phyloP scores from a whole-genome alignment of 2,888 invertebrate species.

The Frankliniella intonsa region DNA sequence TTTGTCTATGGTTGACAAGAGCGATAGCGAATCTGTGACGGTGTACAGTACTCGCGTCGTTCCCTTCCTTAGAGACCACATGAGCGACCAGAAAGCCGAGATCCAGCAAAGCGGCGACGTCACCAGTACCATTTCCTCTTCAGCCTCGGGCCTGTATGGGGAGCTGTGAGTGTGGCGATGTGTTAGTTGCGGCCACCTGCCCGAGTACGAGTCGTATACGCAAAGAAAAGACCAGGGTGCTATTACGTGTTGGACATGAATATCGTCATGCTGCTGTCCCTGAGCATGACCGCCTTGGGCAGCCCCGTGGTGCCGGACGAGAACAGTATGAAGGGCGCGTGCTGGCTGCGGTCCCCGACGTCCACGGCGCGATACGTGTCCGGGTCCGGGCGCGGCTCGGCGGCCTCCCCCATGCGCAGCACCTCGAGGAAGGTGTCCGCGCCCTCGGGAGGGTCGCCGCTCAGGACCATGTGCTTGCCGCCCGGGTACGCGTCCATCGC shows the following conservation, averaged over 20 bases:
- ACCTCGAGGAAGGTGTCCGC: not conserved
- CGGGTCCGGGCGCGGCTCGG: not conserved
- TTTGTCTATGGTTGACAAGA: not conserved
- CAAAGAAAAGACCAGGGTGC: not conserved
- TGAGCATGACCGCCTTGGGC: not conserved
- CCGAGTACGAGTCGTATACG: too few relatives aligned
- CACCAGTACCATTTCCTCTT: not conserved
- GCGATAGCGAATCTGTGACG: too few relatives aligned
- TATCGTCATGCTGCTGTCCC: not conserved
- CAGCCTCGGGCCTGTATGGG: not conserved
- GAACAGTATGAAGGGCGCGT: not conserved
- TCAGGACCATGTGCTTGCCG: not conserved
- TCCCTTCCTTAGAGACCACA: not conserved
- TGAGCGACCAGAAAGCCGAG: not conserved
- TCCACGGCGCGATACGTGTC: not conserved
- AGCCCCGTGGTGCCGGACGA: constrained; percentile 4
- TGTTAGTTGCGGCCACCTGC: too few relatives aligned
- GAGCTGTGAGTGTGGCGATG: not conserved
- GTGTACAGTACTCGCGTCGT: not conserved
- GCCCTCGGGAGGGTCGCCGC: not conserved
- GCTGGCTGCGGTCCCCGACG: not conserved
- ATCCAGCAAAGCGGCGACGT: not conserved
- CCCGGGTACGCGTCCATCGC: not conserved
- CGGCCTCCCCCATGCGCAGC: not conserved
- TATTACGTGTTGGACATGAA: not conserved